Conservation (phyloP, 2,888 invertebrate species). For the Thera obeliscata region DNA sequence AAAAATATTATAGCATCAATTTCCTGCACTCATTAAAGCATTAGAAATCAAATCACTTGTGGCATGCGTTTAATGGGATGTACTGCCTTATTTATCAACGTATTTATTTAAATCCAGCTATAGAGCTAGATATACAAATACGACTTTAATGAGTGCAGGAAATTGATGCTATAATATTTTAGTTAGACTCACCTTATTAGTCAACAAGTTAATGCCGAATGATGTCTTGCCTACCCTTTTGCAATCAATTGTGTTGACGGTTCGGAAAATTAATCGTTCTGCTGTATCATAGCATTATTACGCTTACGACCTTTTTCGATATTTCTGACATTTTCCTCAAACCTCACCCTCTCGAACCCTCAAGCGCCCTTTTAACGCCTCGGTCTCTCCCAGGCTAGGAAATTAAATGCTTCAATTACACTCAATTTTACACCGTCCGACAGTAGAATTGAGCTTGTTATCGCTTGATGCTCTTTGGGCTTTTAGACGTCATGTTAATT, state of each 20-base stretch:
- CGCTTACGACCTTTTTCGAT: conserved; percentile 56
- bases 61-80: no score
- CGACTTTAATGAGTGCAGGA: no score
- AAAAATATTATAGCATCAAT: no score
- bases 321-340: conserved; percentile 63
- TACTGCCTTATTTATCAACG: no score
- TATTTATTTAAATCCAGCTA: no score
- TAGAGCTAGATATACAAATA: no score
- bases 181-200: neutral
- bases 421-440: conserved; percentile 62
- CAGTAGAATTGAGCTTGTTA: conserved; percentile 57
- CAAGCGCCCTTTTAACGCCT: conserved; percentile 73
- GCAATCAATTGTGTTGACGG: neutral
- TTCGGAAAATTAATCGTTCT: conserved; percentile 61
- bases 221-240: neutral
- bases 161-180: no score
- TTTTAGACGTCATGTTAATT: conserved; percentile 44
- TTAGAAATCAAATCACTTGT: no score
- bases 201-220: neutral
- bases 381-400: conserved; percentile 55
- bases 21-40: no score
- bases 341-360: conserved; percentile 60
- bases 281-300: conserved; percentile 55
- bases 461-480: conserved; percentile 47
- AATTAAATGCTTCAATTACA: conserved; percentile 72